A percentile compares a stretch with the other conserved stretches of the same genome.
Evolutionary conservation across 2,113 vertebrate genomes (phyloP).

Genomic region (Pitta sordida): DNA sequence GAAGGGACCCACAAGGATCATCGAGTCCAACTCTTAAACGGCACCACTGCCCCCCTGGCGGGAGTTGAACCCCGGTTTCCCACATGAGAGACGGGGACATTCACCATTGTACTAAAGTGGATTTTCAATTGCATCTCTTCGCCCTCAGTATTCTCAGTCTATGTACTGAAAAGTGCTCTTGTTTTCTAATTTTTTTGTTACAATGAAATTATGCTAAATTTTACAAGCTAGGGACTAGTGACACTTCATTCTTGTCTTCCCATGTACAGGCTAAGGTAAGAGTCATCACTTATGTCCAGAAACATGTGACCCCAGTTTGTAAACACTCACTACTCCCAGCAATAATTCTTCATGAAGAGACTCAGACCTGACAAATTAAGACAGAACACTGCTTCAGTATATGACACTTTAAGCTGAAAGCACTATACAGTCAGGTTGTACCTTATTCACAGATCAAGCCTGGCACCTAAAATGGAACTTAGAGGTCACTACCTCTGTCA

Average conservation of each 20-base stretch:
- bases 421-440: fast-evolving
- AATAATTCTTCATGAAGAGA: neutral
- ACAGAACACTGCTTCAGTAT: neutral
- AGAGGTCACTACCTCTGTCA: neutral
- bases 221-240: neutral
- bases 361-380: neutral
- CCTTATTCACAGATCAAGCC: neutral
- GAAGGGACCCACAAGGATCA: too few species aligned
- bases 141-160: neutral
- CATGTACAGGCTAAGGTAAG: neutral
- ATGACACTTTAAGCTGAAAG: neutral
- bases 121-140: too few species aligned
- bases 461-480: neutral
- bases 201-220: neutral
- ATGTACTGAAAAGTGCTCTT: neutral
- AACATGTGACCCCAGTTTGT: neutral
- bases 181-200: neutral
- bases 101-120: too few species aligned
- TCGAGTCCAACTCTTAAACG: too few species aligned
- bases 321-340: neutral
- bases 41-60: too few species aligned
- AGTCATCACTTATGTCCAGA: neutral
- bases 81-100: too few species aligned
- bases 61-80: too few species aligned
- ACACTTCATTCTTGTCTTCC: neutral